phyloP scores from a whole-genome alignment of 2,888 invertebrate genomes.

The Digitonthophagus gazella region DNA sequence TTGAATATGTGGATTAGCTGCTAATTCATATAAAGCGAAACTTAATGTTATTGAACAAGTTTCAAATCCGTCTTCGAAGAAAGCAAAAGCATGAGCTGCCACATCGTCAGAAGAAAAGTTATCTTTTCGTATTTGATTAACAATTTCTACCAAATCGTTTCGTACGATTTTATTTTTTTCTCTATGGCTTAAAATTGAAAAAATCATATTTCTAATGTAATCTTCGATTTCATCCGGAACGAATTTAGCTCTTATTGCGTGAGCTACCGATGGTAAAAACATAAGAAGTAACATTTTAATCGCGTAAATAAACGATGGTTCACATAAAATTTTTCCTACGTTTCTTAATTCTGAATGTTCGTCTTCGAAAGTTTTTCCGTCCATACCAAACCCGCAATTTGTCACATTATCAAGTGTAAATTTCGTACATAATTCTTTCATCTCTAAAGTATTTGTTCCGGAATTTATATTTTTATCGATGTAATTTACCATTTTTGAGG shows the following conservation, averaged over 20 bases:
- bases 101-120: constrained; percentile 34
- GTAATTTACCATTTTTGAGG: constrained; percentile 47
- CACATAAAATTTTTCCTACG: constrained; percentile 40
- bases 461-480: constrained; percentile 39
- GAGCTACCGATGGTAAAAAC: constrained; percentile 9
- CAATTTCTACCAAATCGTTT: constrained; percentile 49
- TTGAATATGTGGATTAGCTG: constrained; percentile 53
- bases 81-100: constrained; percentile 46
- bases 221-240: constrained; percentile 35
- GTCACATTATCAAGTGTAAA: constrained; percentile 49
- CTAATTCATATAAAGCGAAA: constrained; percentile 49
- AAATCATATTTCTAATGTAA: constrained; percentile 43
- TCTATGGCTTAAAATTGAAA: constrained; percentile 45
- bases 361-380: constrained; percentile 44
- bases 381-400: constrained; percentile 47
- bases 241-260: constrained; percentile 28
- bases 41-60: constrained; percentile 50
- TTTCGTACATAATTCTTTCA: constrained; percentile 45
- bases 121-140: constrained; percentile 40
- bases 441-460: constrained; percentile 39
- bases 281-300: constrained; percentile 32
- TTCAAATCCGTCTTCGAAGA: constrained; percentile 53
- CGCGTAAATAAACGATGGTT: constrained; percentile 33
- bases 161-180: constrained; percentile 44
- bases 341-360: constrained; percentile 38